Percentiles rank a stretch among this genome's conserved stretches.
Conservation (phyloP, 2,797 vertebrate genomes). For the Sciurus vulgaris region DNA sequence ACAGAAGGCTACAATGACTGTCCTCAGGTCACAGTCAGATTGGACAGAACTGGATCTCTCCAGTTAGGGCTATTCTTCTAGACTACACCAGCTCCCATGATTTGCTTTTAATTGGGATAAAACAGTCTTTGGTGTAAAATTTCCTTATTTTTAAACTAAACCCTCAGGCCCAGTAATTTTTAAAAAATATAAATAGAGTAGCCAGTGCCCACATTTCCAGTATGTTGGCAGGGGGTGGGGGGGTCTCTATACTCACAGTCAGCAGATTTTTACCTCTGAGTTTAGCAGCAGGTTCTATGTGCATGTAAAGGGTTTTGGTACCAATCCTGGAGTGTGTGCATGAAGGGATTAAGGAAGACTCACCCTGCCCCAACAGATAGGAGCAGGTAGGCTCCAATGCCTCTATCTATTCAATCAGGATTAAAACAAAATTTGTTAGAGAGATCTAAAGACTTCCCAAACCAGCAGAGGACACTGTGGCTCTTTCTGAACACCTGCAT, state of each 20-base stretch:
- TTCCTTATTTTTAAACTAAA: neutral
- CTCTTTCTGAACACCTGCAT: neutral
- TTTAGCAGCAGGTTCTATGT: neutral
- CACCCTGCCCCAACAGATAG: neutral
- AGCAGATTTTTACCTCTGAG: neutral
- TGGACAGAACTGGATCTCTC: neutral
- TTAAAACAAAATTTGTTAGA: neutral
- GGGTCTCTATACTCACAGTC: neutral
- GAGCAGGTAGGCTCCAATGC: no score
- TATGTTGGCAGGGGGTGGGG: neutral
- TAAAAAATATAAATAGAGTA: neutral
- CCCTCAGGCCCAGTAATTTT: neutral
- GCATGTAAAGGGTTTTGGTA: neutral
- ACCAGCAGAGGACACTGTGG: neutral
- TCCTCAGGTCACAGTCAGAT: neutral
- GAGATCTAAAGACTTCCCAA: neutral
- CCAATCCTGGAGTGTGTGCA: no score
- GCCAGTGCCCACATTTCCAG: neutral
- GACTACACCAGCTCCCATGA: neutral
- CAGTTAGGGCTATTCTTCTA: neutral
- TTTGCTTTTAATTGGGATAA: constrained; percentile 39
- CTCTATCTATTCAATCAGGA: neutral
- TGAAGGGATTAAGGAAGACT: neutral
- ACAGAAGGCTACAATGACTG: neutral
- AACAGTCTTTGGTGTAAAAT: neutral